Evolutionary conservation across 2,888 invertebrate species (phyloP), one percentile per base, ranked within the genome.

Genomic region (Petrolisthes cinctipes): DNA sequence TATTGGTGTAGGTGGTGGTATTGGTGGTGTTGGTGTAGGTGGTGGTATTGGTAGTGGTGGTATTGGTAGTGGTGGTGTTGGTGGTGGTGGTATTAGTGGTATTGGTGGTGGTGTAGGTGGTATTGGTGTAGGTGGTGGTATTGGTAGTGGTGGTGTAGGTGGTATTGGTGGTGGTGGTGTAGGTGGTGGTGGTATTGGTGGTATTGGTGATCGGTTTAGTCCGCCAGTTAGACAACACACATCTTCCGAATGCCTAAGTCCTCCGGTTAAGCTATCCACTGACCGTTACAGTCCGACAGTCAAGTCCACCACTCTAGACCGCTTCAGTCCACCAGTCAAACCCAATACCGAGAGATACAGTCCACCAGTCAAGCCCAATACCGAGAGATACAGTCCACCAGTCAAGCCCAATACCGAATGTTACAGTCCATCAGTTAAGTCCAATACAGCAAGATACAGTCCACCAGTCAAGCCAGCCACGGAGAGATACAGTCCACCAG

Each of bases 221-320:
- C 89, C 90, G 91, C 86, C 92, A 91, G 57, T 86, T 81, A 92
- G 90, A 90, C 87, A 83, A 86, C 82, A 23, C 68, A 86, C 87
- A 83, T n/a, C n/a, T n/a, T n/a, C n/a, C n/a, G 91, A 85, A 79
- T 93, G 87, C 92, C 92, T 93, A 92, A 82, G 71, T 91, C 92
- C 91, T 6, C 88, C 91, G 37, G 85, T 85, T 17, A 81, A 93
- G 93, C 71, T 71, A 2, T 1, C 17, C 71, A 6, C 71, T n/a
- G 71, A 71, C 82, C 93, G 86, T 93, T 93, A 92, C 91, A 37
- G 92, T 92, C 89, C 89, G 91, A 86, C 92, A 91, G 71, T 71
- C 1, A 71, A 71, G 20, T 71, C 71, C 71, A n/a, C 71, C 71
- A 9, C 91, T 92, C 83, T 92, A 92, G n/a, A 92, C 92, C 80